A percentile compares a stretch with the other conserved stretches of the same genome.
Conservation (phyloP, 2,113 vertebrate species). For the Antechinus stuartii region DNA sequence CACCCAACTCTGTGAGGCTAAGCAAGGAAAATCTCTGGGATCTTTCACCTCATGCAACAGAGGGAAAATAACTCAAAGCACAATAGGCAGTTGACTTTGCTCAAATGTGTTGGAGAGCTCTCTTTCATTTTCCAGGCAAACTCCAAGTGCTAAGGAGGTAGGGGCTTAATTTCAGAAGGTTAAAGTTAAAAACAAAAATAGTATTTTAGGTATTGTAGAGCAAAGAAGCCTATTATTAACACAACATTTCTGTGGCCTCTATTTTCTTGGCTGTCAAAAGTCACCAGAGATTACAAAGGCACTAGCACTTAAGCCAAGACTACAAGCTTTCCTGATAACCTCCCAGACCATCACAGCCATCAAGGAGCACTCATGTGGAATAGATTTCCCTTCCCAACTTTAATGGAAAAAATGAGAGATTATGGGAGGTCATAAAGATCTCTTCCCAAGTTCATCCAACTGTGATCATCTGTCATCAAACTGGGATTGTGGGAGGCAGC, state of each 20-base stretch:
- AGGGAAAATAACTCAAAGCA: neutral
- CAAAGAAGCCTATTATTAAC: neutral
- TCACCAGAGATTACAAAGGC: neutral
- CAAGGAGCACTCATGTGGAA: neutral
- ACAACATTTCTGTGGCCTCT: neutral
- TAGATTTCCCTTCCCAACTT: conserved; percentile 16
- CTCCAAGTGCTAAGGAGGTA: neutral
- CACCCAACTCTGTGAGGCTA: neutral
- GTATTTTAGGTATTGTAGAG: neutral
- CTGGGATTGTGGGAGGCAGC: too few relatives aligned
- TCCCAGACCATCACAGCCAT: neutral
- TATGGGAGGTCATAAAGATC: neutral
- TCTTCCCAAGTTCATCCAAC: neutral
- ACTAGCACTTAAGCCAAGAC: rapidly evolving
- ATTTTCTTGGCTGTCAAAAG: neutral
- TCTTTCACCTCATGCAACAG: neutral
- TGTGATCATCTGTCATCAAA: neutral
- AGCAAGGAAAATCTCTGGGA: neutral
- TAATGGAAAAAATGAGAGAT: neutral
- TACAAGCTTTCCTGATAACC: neutral
- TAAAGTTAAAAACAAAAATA: conserved; percentile 12
- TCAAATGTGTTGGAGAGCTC: neutral
- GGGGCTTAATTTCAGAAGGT: neutral
- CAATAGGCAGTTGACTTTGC: neutral
- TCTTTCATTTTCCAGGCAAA: neutral